Base-by-base conservation (phyloP, 2,888 invertebrate species). In the Latheticus oryzae region DNA sequence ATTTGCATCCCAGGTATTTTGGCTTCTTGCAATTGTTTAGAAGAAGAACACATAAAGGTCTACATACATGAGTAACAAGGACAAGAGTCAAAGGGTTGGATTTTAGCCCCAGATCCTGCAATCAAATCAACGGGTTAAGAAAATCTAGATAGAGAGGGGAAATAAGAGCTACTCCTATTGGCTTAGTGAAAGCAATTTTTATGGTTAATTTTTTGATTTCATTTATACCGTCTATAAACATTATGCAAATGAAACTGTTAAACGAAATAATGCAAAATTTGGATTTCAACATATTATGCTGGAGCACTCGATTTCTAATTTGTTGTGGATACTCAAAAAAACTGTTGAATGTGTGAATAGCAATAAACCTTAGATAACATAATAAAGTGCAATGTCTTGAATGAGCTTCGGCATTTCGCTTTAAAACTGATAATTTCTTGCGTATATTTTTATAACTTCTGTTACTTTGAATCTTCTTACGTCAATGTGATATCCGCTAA, bases 51-150 rank as follows among this genome's bases (percentile, higher is more conserved):
- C 21, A 19, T 15, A 3, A 3, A n/a, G 24, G 15, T n/a, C 24
- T 5, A 24, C 5, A 11, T 15, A 3, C 15, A 37, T 58, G 42
- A 23, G n/a, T n/a, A 38, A 43, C 30, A 17, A n/a, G n/a, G 35
- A 54, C n/a, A 33, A 32, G 53, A 48, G 8, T 21, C 11, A 53
- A 54, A 55, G 59, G 56, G 60, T 56, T 60, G 45, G 37, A 28
- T 45, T n/a, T 24, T 9, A 8, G 24, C 45, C 17, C 3, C 45
- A 47, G 17, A 9, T 16, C 11, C 15, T 17, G 51, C 52, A 52
- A 53, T 53, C 5, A 21, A 2, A 32, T 5, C 5, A 43, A 59
- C 55, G 59, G 59, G 59, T 59, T 59, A 13, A 32, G 30, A n/a
- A 19, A 21, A 5, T 28, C 15, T 19, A 11, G 17, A 9, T 5